Base-by-base conservation (phyloP, 2,797 vertebrate genomes). In the Aulostomus chinensis region DNA sequence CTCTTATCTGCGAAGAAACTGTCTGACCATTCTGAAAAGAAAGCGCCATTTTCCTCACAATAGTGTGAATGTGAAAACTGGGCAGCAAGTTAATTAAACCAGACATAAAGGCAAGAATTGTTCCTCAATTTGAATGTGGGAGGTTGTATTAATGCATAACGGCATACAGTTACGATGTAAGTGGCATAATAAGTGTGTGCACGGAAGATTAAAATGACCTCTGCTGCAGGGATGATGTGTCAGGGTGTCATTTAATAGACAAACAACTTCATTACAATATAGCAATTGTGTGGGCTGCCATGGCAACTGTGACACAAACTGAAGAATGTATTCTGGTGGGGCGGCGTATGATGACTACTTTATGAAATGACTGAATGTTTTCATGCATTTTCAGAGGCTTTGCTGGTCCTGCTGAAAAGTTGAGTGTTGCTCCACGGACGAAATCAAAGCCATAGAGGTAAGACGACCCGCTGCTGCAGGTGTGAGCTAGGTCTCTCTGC, bases 71-170 rank as follows among this genome's bases (percentile, higher is more conserved):
- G 38, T 15, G 42, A 55, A 56, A 67, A 68, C 25, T 34, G 49
- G 10, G 37, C 64, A 62, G 54, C 11, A 52, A 71, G 74, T 84
- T 52, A 76, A 84, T 80, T 75, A 80, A 76, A 46, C 64, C 41
- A 53, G 50, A 42, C 69, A 79, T 35, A 64, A 73, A 70, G 37
- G 42, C 34, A 14, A 34, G 14, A 16, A 52, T 14, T 30, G 33
- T 42, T 30, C 55, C 57, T 62, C 52, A 9, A 14, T 64, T 42
- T 42, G 41, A 11, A 68, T 15, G 22, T 17, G 20, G 29, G 22
- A 2, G 34, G 52, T 53, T 39, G 7, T 9, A 40, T 21, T 50
- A 16, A 17, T 28, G 18, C 22, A 61, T 3, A 40, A 20, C 3
- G 5, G 8, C 30, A 36, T 13, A 29, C 4, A 52, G 22, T 5